phyloP scores from a whole-genome alignment of 2,888 invertebrate species.

The Idaea dimidiata region DNA sequence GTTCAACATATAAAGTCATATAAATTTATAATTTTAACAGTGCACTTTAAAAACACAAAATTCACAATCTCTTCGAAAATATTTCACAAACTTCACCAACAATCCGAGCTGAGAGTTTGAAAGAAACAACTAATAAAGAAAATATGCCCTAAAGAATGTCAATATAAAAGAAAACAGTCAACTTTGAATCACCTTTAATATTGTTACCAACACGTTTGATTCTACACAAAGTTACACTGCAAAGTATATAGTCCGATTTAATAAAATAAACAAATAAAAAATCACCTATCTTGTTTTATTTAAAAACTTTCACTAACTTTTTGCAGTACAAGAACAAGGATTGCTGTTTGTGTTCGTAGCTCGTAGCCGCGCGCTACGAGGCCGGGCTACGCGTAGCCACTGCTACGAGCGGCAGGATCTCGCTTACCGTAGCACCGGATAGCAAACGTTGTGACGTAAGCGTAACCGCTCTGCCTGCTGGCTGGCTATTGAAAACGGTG shows the following conservation, averaged over 20 bases:
- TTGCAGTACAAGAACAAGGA: conserved; percentile 13
- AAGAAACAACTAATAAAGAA: no score
- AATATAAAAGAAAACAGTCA: no score
- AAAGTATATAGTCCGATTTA: neutral
- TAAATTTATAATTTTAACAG: neutral
- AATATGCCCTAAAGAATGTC: no score
- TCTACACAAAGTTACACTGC: conserved; percentile 4
- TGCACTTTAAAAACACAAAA: neutral
- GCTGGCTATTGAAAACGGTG: neutral
- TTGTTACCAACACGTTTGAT: conserved; percentile 21
- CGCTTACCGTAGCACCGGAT: conserved; percentile 55
- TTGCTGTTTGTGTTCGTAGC: conserved; percentile 35
- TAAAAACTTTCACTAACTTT: conserved; percentile 8
- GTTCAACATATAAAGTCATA: no score
- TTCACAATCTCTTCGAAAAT: no score
- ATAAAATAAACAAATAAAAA: neutral
- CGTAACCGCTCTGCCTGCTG: neutral
- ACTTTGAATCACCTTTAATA: no score
- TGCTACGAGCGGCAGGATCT: conserved; percentile 58
- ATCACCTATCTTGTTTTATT: no score
- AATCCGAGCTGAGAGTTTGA: no score
- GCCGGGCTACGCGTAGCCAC: conserved; percentile 65
- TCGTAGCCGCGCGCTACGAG: conserved; percentile 51
- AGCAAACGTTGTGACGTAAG: conserved; percentile 55
- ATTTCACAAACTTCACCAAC: no score